Percentiles rank a stretch among this genome's conserved stretches.
Evolutionary conservation across 2,797 vertebrate species (phyloP).

Genomic region (Tauraco hartlaubi): DNA sequence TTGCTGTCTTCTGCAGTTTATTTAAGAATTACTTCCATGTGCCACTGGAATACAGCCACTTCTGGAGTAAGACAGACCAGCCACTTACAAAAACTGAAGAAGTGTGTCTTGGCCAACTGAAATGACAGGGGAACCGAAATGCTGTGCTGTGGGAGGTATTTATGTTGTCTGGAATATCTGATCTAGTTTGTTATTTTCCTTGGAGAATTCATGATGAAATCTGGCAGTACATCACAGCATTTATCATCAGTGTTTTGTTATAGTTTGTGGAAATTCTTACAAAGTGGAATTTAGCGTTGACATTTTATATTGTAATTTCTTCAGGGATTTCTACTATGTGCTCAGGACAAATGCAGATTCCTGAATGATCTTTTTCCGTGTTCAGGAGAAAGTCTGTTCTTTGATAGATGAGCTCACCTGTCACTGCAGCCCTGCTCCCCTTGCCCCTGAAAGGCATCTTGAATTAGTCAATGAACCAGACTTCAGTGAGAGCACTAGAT

Average conservation of each 20-base stretch:
- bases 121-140: neutral
- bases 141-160: neutral
- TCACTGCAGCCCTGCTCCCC: neutral
- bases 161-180: slow-evolving; percentile 27
- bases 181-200: slow-evolving; percentile 28
- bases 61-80: neutral
- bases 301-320: slow-evolving; percentile 25
- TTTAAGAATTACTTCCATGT: neutral
- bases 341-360: slow-evolving; percentile 10
- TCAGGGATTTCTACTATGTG: neutral
- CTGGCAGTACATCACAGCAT: slow-evolving; percentile 32
- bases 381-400: neutral
- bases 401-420: neutral
- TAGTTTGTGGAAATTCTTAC: slow-evolving; percentile 43
- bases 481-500: neutral
- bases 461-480: neutral
- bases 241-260: slow-evolving; percentile 41
- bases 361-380: neutral
- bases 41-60: neutral
- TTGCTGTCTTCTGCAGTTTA: neutral
- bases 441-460: neutral
- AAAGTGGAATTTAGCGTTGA: slow-evolving; percentile 24
- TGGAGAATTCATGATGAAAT: slow-evolving; percentile 28
- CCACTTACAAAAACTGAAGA: neutral
- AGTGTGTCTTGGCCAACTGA: neutral